Evolutionary conservation across 2,888 invertebrate species (phyloP), one percentile per base, ranked within the genome.

Genomic region (Eilema sororculum): DNA sequence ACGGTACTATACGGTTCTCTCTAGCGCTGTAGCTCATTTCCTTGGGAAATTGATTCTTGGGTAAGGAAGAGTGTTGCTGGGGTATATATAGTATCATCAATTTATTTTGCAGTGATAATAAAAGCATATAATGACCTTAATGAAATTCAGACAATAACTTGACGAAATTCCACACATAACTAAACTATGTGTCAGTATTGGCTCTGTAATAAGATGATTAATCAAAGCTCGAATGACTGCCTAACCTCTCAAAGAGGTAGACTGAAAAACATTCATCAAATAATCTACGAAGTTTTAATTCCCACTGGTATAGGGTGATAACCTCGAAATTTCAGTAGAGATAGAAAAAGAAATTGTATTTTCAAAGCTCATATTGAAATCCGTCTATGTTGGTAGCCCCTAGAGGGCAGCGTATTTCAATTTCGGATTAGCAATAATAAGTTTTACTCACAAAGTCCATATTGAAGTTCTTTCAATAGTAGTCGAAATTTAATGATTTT

Each of bases 311-410:
- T 16, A 37, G n/a, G 10, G 30, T n/a, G n/a, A 64, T 52, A 12
- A 64, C 28, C 46, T 64, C n/a, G n/a, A 25, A 25, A 46, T 25
- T 30, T 64, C 52, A 28, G 64, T 12, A n/a, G n/a, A 64, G 28
- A 52, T 28, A 64, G 28, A 52, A 30, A 13, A 33, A 61, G 12
- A 28, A 52, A 52, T 28, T 30, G 28, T 13, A 28, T 28, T 64
- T 52, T 9, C 1, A 12, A 64, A 64, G n/a, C n/a, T 13, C 13
- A 64, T 10, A 30, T 64, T 22, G 30, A 13, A 52, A 64, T 64
- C 28, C 46, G 52, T 33, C 22, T 28, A n/a, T 52, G 3, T 63
- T 63, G 63, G 63, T 13, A 63, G 46, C 25, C 52, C 46, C 28
- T 0, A 22, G 13, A 58, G 58, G 16, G 58, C 25, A 24, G 52